These are phyloP conservation scores for Amphiprion ocellaris DNA, from an alignment of 2,113 vertebrate genomes.

Conservation along the genomic window DNA sequence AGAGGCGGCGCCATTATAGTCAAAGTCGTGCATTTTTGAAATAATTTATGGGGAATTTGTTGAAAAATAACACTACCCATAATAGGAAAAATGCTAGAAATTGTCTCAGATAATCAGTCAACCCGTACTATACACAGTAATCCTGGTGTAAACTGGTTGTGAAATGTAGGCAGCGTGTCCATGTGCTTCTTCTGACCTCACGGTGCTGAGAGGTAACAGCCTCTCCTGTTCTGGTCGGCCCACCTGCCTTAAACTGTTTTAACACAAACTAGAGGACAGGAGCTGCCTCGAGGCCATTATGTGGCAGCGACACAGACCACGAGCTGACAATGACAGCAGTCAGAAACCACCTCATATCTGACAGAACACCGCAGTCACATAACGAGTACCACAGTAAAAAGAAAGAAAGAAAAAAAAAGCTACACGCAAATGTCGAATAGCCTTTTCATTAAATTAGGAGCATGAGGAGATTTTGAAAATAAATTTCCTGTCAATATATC, in stretches of 20 bases:
- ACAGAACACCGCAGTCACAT: slow-evolving; percentile 24
- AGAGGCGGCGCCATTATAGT: no score
- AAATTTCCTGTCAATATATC: no score
- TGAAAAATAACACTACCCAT: no score
- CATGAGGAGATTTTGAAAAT: no score
- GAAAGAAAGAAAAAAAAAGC: background rate
- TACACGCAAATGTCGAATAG: background rate
- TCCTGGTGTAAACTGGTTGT: background rate
- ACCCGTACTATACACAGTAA: background rate
- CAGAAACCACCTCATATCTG: slow-evolving; percentile 16
- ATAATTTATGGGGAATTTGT: no score
- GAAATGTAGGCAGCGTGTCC: background rate
- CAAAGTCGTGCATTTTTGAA: no score
- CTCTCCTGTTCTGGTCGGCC: slow-evolving; percentile 39
- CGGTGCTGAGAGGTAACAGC: slow-evolving; percentile 25
- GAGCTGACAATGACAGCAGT: slow-evolving; percentile 39
- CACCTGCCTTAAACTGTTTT: slow-evolving; percentile 52
- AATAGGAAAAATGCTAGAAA: no score
- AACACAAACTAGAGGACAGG: slow-evolving; percentile 44
- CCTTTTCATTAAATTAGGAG: background rate
- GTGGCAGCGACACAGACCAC: slow-evolving; percentile 32
- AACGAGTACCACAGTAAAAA: background rate
- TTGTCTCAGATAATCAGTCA: no score
- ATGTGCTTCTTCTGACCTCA: slow-evolving; percentile 13
- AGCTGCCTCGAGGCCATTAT: slow-evolving; percentile 50